Evolutionary conservation across 2,888 invertebrate species (phyloP).

Genomic region (Ischnura elegans): DNA sequence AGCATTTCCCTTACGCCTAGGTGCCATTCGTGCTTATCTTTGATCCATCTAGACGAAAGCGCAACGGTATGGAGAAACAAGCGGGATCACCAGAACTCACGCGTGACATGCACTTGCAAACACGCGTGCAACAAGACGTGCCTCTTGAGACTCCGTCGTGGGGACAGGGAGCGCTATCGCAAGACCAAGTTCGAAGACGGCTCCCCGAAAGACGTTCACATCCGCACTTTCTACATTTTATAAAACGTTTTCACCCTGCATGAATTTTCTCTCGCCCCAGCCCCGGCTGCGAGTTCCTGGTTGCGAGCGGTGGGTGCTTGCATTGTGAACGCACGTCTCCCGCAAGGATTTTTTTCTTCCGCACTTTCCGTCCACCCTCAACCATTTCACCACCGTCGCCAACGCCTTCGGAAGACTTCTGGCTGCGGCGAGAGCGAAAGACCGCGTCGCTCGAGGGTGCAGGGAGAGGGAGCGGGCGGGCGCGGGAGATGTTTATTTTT

Average conservation of each 20-base stretch:
- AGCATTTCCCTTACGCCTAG: too few relatives aligned
- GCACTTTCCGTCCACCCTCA: background rate
- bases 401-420: constrained; percentile 15
- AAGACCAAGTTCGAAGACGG: too few relatives aligned
- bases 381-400: background rate
- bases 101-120: background rate
- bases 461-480: background rate
- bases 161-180: background rate
- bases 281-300: background rate
- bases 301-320: background rate
- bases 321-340: background rate
- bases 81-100: background rate
- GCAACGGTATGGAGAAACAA: background rate
- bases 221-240: constrained; percentile 26
- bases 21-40: too few relatives aligned
- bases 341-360: background rate
- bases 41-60: too few relatives aligned
- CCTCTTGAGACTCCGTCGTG: background rate
- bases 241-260: background rate
- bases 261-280: background rate
- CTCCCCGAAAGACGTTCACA: background rate
- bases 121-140: background rate
- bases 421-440: too few relatives aligned
- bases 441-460: background rate
- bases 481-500: background rate